Percentiles rank a stretch among this genome's conserved stretches.
Conservation (phyloP, 2,113 vertebrate species). For the Gopherus flavomarginatus region DNA sequence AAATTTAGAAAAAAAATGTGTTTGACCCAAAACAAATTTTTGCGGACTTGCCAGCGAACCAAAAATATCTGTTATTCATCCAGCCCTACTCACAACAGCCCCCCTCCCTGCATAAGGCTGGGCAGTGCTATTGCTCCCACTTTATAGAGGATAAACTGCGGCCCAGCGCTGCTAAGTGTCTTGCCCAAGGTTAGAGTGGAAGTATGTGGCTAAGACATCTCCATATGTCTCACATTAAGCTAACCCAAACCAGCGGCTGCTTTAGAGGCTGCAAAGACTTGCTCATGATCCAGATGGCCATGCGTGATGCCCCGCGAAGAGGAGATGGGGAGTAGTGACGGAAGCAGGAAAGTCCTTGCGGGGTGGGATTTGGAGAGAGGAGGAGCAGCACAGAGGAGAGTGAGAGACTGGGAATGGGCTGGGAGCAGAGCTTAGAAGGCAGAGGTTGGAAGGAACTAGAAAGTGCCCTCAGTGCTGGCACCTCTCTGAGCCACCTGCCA, state of each 20-base stretch:
- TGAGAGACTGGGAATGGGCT: background rate
- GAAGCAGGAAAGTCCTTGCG: background rate
- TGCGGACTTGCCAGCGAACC: background rate
- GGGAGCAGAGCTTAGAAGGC: background rate
- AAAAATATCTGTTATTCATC: background rate
- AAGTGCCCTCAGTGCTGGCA: no score
- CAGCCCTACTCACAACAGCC: background rate
- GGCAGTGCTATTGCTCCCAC: background rate
- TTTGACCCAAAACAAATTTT: background rate
- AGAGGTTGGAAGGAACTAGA: background rate
- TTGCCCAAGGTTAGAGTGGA: background rate
- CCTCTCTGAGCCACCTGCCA: no score
- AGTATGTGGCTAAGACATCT: background rate
- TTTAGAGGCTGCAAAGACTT: background rate
- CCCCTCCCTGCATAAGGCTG: background rate
- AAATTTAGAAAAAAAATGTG: background rate
- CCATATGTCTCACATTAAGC: rapidly evolving
- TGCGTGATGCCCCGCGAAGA: background rate
- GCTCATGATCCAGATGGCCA: background rate
- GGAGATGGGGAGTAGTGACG: background rate
- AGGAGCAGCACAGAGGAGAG: background rate
- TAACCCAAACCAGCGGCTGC: background rate
- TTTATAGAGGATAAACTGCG: background rate
- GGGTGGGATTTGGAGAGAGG: background rate
- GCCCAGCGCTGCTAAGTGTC: background rate